A percentile compares a stretch with the other conserved stretches of the same genome.
Evolutionary conservation across 2,113 vertebrate species (phyloP).

Genomic region (Merops nubicus): DNA sequence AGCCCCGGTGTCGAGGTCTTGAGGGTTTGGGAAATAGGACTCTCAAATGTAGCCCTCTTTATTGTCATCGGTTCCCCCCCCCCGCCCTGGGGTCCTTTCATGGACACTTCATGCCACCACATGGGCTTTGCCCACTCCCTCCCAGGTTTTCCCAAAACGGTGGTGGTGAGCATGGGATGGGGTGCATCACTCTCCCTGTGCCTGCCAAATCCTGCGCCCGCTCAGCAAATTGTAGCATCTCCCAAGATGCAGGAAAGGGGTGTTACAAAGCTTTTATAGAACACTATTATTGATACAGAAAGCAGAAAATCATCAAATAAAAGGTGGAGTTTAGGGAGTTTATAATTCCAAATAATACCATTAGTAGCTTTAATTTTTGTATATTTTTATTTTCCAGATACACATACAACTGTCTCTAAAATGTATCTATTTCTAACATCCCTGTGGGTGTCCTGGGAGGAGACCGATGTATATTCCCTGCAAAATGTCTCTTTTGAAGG

Average conservation of each 20-base stretch:
- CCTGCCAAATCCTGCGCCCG: not conserved
- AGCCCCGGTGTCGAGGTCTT: not conserved
- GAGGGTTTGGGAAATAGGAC: not conserved
- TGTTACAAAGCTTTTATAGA: not conserved
- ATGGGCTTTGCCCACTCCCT: not conserved
- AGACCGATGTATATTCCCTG: not conserved
- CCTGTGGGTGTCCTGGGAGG: not conserved
- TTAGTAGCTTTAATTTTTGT: not conserved
- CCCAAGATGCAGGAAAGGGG: not conserved
- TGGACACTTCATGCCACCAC: fast-evolving
- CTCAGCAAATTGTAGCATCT: not conserved
- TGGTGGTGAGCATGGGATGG: fast-evolving
- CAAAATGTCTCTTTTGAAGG: not conserved
- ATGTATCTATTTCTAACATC: not conserved
- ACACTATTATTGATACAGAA: fast-evolving
- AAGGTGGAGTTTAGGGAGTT: not conserved
- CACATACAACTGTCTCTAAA: not conserved
- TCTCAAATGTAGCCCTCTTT: not conserved
- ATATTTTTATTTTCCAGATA: not conserved
- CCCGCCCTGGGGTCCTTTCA: not conserved
- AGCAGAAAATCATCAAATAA: not conserved
- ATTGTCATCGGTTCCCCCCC: fast-evolving
- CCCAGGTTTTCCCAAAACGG: not conserved
- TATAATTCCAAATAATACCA: not conserved
- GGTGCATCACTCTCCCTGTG: fast-evolving